Evolutionary conservation across 2,113 vertebrate genomes (phyloP), one percentile per base, ranked within the genome.

Genomic region (Otocyon megalotis): DNA sequence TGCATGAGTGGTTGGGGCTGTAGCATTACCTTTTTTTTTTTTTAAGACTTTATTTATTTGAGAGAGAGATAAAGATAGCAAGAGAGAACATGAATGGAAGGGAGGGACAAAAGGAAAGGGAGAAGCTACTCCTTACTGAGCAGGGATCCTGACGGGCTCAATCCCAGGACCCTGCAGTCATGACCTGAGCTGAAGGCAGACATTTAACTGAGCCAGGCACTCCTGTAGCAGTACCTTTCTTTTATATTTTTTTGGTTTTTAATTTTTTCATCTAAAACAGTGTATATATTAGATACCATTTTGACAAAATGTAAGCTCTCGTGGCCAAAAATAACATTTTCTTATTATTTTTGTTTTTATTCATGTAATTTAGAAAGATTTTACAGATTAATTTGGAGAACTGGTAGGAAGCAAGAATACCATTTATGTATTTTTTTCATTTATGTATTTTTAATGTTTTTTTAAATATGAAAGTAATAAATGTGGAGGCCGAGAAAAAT

Each of bases 351-450:
- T 88, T 1, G 76, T 62, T 58, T 82, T 43, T 13, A 54, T 77
- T 94, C 56, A 63, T 72, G n/a, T 90, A 43, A 54, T 72, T 80
- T 89, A 71, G n/a, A 72, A 95, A 86, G 20, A 43, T 76, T 90
- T 90, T 76, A 90, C 81, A 90, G 20, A 87, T 93, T 84, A 71
- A 43, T 88, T 84, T 95, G 60, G 60, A 60, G 13, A 93, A 62
- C 15, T 28, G 26, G n/a, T 12, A 93, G 80, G 76, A 90, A 93
- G 32, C 19, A n/a, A 85, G n/a, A 62, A 32, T 43, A 30, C 37
- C 72, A 74, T 86, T 90, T 76, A 82, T 43, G 26, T 50, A 67
- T 74, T 74, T 43, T 74, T 43, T 43, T 43, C 80, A 74, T 86
- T 90, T 76, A 82, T 43, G 26, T 50, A 67, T 74, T 30, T 62